A percentile compares a stretch with the other conserved stretches of the same genome.
phyloP scores from a whole-genome alignment of 2,888 invertebrate species.

The Oscheius sp. region DNA sequence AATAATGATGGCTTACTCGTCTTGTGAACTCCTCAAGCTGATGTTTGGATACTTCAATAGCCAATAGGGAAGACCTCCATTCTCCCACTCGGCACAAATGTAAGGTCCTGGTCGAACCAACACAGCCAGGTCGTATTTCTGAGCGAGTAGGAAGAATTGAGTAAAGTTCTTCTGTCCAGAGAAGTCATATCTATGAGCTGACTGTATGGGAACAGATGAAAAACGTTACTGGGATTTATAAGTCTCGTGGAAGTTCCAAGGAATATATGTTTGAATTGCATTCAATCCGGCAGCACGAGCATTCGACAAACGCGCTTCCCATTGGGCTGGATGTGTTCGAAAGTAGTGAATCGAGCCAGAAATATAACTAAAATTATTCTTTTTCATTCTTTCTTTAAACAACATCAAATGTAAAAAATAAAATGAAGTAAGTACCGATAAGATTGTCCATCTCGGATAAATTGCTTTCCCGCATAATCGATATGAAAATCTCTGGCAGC shows the following conservation, averaged over 20 bases:
- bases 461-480: slow-evolving; percentile 27
- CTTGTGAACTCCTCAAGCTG: slow-evolving; percentile 41
- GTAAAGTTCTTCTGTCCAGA: slow-evolving; percentile 45
- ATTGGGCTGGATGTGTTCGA: slow-evolving; percentile 81
- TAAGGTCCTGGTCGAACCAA: slow-evolving; percentile 62
- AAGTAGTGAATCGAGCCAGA: slow-evolving; percentile 85
- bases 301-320: slow-evolving; percentile 80
- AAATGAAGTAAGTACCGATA: slow-evolving; percentile 22
- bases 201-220: not conserved
- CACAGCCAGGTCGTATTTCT: slow-evolving; percentile 43
- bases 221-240: slow-evolving; percentile 30
- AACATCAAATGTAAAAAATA: not conserved
- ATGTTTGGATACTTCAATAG: slow-evolving; percentile 46
- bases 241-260: slow-evolving; percentile 55
- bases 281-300: slow-evolving; percentile 73
- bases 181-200: slow-evolving; percentile 41
- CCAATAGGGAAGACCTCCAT: slow-evolving; percentile 58
- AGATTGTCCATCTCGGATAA: slow-evolving; percentile 25
- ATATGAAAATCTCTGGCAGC: slow-evolving; percentile 15
- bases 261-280: slow-evolving; percentile 64
- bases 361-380: slow-evolving; percentile 71
- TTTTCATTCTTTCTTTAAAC: too few species aligned
- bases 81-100: slow-evolving; percentile 55
- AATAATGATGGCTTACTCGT: slow-evolving; percentile 24
- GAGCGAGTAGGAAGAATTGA: slow-evolving; percentile 53